These are phyloP conservation scores for Tiliqua scincoides DNA, from an alignment of 2,113 vertebrate genomes.

Conservation along the genomic window DNA sequence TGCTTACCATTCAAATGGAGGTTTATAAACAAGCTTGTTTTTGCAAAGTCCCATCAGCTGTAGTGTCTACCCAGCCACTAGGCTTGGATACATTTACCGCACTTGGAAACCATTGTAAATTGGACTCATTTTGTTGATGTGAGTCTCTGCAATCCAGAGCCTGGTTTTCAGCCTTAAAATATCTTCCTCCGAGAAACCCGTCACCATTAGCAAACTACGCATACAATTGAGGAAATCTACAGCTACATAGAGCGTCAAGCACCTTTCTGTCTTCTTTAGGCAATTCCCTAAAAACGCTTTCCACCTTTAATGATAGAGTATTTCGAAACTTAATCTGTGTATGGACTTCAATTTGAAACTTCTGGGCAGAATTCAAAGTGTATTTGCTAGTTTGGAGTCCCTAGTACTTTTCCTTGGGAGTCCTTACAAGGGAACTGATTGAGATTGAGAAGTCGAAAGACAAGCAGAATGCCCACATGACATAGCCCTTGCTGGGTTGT, in stretches of 20 bases:
- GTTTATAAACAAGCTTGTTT: background rate
- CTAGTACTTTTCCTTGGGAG: background rate
- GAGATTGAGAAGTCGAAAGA: background rate
- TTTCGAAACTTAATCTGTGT: background rate
- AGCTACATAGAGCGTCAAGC: background rate
- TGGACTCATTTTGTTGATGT: background rate
- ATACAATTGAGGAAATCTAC: accelerated
- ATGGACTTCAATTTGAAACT: background rate
- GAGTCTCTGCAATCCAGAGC: background rate
- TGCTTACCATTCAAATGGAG: background rate
- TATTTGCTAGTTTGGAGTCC: background rate
- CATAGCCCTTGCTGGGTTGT: background rate
- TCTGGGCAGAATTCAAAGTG: background rate
- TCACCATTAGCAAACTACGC: background rate
- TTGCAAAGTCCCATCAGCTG: background rate
- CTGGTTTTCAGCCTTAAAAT: background rate
- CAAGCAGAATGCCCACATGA: background rate
- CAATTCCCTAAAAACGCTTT: background rate
- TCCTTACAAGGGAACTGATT: background rate
- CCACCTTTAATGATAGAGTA: background rate
- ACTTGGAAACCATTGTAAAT: constrained; percentile 3
- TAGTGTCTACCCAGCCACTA: background rate
- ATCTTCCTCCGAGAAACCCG: background rate
- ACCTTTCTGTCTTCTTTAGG: background rate
- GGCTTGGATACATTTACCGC: background rate